Evolutionary conservation across 2,797 vertebrate species (phyloP).

Genomic region (Phataginus tetradactyla): DNA sequence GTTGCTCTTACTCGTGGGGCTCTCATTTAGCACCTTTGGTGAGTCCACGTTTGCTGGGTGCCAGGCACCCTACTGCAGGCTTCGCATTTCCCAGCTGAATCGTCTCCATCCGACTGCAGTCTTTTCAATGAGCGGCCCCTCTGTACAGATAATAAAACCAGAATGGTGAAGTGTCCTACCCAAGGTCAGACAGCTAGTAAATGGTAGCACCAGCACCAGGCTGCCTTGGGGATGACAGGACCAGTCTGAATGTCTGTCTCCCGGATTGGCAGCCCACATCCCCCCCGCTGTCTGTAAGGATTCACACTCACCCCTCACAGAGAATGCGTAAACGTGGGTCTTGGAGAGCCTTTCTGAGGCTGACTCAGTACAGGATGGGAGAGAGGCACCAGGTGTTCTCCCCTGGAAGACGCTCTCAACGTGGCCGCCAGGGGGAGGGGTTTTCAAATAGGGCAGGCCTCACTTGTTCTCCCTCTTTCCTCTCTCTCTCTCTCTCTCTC

Average conservation of each 20-base stretch:
- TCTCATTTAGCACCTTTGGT: not conserved
- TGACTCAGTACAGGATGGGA: not conserved
- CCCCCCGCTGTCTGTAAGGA: not conserved
- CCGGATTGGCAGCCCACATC: not conserved
- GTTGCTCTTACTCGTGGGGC: fast-evolving
- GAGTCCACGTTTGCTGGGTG: fast-evolving
- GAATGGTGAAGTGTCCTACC: not conserved
- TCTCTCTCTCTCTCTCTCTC: not conserved
- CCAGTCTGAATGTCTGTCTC: not conserved
- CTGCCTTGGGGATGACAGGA: not conserved
- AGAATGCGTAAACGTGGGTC: not conserved
- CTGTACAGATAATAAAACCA: not conserved
- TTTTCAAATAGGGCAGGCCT: not conserved
- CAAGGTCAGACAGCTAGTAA: not conserved
- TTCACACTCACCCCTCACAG: not conserved
- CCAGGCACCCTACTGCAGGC: not conserved
- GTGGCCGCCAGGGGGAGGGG: not conserved
- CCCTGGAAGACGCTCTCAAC: not conserved
- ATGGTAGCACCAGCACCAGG: not conserved
- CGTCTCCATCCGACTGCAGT: not conserved
- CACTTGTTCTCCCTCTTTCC: not conserved
- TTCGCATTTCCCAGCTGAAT: fast-evolving
- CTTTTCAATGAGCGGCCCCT: too few relatives aligned
- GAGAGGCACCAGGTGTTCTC: too few relatives aligned
- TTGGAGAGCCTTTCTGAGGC: not conserved